Evolutionary conservation across 2,888 invertebrate species (phyloP), one percentile per base, ranked within the genome.

Genomic region (Anthophora plumipes): DNA sequence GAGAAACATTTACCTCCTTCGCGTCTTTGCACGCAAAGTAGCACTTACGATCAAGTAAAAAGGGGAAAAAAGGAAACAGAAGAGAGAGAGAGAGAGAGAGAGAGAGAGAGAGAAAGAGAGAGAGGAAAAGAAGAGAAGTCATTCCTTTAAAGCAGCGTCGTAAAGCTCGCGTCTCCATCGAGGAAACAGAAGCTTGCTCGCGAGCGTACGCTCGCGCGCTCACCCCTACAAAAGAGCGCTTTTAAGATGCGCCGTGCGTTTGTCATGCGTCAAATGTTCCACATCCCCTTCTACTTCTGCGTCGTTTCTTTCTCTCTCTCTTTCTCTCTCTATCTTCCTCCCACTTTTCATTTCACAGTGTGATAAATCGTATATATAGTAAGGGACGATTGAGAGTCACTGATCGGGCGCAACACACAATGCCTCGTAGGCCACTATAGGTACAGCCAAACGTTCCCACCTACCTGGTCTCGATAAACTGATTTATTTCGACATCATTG

Each of bases 401-500:
- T 92, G 91, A 82, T 80, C 77, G 78, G 80, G 77, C 87, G 88
- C 86, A 85, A 88, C 85, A 86, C 85, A 91, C 91, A 92, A 92
- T 92, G 89, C 89, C 78, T 71, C 82, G 87, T 77, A 77, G 85
- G 85, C 83, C 85, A 82, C 82, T 84, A 83, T 82, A 77, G 77
- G 77, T 79, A 85, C 80, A 84, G 82, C 86, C 86, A 61, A 82
- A 83, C 86, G 88, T 86, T 84, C 89, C 90, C 87, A 86, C 87
- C 89, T 90, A 88, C 91, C 90, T 91, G 90, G 89, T 84, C 85
- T 90, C 91, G 91, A 92, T 93, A 92, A 92, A 93, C 92, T 92
- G 92, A 93, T 93, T 93, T 93, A 93, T 93, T 93, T 92, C 91
- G 85, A 90, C 91, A 90, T 92, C 89, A 92, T 92, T 90, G 90